Evolutionary conservation across 1,140 invertebrate species (phyloP).

Genomic region (Calycopis cecrops): DNA sequence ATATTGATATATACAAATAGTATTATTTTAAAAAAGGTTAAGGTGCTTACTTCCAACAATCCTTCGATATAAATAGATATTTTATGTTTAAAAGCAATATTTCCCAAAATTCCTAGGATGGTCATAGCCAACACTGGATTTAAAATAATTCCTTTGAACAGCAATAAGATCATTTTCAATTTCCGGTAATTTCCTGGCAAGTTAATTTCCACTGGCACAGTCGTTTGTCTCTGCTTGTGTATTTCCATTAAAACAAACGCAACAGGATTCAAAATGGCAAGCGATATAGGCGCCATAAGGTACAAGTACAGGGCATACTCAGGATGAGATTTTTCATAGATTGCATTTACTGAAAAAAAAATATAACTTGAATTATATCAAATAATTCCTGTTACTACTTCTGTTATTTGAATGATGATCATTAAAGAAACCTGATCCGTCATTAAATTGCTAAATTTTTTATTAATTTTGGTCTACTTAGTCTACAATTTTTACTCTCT

Average conservation of each 20-base stretch:
- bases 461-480: too few species aligned
- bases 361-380: conserved; percentile 1
- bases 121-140: conserved; percentile 97
- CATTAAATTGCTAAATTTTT: too few species aligned
- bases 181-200: conserved; percentile 6
- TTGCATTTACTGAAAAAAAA: conserved; percentile 80
- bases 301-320: conserved; percentile 95
- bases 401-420: too few species aligned
- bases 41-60: conserved; percentile 81
- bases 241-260: conserved; percentile 95
- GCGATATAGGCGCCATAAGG: conserved; percentile 94
- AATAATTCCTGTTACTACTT: neutral
- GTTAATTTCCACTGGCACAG: conserved; percentile 18
- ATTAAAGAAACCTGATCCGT: too few species aligned
- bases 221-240: conserved; percentile 77
- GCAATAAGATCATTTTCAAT: conserved; percentile 53
- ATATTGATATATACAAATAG: too few species aligned
- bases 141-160: conserved; percentile 82
- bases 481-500: too few species aligned
- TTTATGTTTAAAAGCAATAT: conserved; percentile 86
- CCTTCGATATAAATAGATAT: conserved; percentile 85
- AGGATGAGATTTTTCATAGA: conserved; percentile 87
- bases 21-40: neutral
- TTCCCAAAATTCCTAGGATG: conserved; percentile 90
- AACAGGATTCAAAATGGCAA: conserved; percentile 94